These are phyloP conservation scores for Danio kyathit DNA, from an alignment of 2,797 vertebrate species.

Conservation along the genomic window DNA sequence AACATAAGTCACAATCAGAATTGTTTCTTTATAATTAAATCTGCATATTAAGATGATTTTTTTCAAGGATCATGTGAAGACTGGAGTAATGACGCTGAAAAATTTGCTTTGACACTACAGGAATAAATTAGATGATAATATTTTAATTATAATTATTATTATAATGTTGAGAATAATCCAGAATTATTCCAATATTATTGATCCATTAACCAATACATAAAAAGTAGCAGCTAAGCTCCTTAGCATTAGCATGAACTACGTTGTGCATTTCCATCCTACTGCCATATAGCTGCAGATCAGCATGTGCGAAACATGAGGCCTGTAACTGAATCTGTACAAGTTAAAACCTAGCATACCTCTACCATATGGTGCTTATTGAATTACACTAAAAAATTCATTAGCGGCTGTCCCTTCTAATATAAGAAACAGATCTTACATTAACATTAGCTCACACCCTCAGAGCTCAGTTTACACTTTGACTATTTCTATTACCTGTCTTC, in stretches of 20 bases:
- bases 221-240: too few species aligned
- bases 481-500: conserved; percentile 18
- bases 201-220: too few species aligned
- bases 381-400: conserved; percentile 69
- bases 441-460: conserved; percentile 24
- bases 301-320: conserved; percentile 36
- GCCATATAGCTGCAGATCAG: conserved; percentile 37
- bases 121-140: neutral
- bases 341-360: conserved; percentile 43
- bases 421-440: conserved; percentile 48
- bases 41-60: neutral
- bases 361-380: conserved; percentile 65
- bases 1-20: neutral
- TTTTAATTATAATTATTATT: too few species aligned
- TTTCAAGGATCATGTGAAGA: neutral
- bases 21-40: neutral
- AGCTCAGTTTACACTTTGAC: conserved; percentile 49
- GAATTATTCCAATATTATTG: too few species aligned
- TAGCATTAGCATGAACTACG: neutral
- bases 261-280: conserved; percentile 22
- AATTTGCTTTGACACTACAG: neutral
- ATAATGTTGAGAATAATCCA: too few species aligned
- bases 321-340: conserved; percentile 52
- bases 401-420: conserved; percentile 18
- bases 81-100: neutral